Evolutionary conservation across 2,797 vertebrate genomes (phyloP).

Genomic region (Melanotaenia maccullochi): DNA sequence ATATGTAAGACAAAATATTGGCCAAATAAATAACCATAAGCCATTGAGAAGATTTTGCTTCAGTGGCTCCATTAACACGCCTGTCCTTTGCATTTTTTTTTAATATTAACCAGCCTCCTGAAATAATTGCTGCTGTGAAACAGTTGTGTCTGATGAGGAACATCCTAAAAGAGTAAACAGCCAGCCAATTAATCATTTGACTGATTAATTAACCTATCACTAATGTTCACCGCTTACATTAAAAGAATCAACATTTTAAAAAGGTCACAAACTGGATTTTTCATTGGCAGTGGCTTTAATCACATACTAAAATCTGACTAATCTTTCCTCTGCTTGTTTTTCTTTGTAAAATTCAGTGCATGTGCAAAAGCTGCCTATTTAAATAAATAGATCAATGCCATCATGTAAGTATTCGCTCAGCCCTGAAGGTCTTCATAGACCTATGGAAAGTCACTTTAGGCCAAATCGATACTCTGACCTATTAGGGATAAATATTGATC

Average conservation of each 20-base stretch:
- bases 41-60: no score
- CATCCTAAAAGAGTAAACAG: no score
- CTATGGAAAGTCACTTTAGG: conserved; percentile 41
- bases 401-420: conserved; percentile 10
- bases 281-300: neutral
- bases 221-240: no score
- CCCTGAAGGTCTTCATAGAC: conserved; percentile 4
- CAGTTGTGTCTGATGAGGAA: no score
- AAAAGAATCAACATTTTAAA: neutral
- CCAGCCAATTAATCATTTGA: no score
- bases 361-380: neutral
- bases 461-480: conserved; percentile 24
- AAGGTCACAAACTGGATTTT: neutral
- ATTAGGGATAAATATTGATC: conserved; percentile 27
- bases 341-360: neutral
- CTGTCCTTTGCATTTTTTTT: no score
- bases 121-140: no score
- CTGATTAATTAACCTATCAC: no score
- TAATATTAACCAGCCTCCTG: no score
- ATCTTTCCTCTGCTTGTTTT: neutral
- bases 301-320: neutral
- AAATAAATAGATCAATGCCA: neutral
- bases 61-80: no score
- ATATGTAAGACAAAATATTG: neutral
- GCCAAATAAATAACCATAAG: no score